Base-by-base conservation (phyloP, 2,888 invertebrate species). In the Parelbella ahira region DNA sequence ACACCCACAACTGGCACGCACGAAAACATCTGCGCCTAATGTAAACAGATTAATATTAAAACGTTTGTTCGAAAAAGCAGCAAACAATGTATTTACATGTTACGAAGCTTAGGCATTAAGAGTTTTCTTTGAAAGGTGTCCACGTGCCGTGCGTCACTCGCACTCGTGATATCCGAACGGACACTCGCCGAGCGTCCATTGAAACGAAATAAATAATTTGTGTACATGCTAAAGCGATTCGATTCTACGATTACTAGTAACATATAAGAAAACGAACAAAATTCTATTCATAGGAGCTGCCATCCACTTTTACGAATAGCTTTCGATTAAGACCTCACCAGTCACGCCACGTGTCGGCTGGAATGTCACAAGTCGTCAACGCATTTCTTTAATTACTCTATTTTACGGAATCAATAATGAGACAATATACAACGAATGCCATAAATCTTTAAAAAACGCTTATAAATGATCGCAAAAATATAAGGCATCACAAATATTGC, bases 401-500 rank as follows among this genome's bases (percentile, higher is more conserved):
- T 9, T 12, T 7, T 7, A 27, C 20, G 28, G 13, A 27, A 27
- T 20, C 8, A 10, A 28, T 11, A 21, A 3, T 7, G 37, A 15
- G 13, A 37, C 20, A 3, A 33, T 8, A 2, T 9, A 2, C 24
- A 19, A 19, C 10, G 8, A 15, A 21, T 1, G 19, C 8, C 20
- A 20, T 12, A 13, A 9, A 3, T 4, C 18, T 25, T 8, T 5
- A 23, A 33, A 25, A 36, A 10, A 28, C 4, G 13, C 5, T 5
- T 7, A 28, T 23, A 28, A 28, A 28, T 11, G 11, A 13, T 37
- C 21, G 28, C 9, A 28, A 20, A 28, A 28, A 28, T 37, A 28
- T 28, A 37, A 37, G 28, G 27, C 37, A 37, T 28, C 13, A 13
- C 23, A 21, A 33, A 21, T 21, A 33, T 29, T 12, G 33, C 13